Evolutionary conservation across 2,888 invertebrate genomes (phyloP).

Genomic region (Bembecia ichneumoniformis): DNA sequence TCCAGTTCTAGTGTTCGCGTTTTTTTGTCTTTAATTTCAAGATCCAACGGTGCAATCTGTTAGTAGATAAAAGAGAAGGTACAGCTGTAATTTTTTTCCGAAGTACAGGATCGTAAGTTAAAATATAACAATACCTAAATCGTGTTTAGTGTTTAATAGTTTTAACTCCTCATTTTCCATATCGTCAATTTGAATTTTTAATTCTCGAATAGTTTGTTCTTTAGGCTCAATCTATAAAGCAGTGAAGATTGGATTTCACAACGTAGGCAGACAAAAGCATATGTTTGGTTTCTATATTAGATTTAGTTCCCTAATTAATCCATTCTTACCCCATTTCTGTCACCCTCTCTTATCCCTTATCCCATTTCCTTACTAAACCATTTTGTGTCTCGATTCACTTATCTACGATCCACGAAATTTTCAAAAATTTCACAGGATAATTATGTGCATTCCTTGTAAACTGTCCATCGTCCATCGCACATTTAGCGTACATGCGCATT

Average conservation of each 20-base stretch:
- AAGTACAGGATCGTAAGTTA: slow-evolving; percentile 1
- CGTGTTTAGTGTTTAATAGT: slow-evolving; percentile 65
- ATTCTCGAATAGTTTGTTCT: slow-evolving; percentile 83
- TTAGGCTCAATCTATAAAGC: slow-evolving; percentile 84
- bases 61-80: slow-evolving; percentile 4
- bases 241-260: background rate
- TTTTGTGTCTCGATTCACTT: too few relatives aligned
- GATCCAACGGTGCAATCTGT: slow-evolving; percentile 88
- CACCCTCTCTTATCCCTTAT: too few relatives aligned
- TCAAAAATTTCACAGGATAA: too few relatives aligned
- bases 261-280: too few relatives aligned
- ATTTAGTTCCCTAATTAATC: too few relatives aligned
- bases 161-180: slow-evolving; percentile 88
- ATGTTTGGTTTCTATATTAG: too few relatives aligned
- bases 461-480: too few relatives aligned
- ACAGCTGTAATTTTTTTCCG: slow-evolving; percentile 61
- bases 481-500: too few relatives aligned
- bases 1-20: slow-evolving; percentile 88
- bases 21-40: slow-evolving; percentile 86
- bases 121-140: slow-evolving; percentile 39
- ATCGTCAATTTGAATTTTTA: slow-evolving; percentile 84
- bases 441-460: too few relatives aligned
- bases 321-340: too few relatives aligned
- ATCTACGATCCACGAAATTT: too few relatives aligned
- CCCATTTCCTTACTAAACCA: too few relatives aligned